phyloP scores from a whole-genome alignment of 2,113 vertebrate genomes.

The Pyxicephalus adspersus region DNA sequence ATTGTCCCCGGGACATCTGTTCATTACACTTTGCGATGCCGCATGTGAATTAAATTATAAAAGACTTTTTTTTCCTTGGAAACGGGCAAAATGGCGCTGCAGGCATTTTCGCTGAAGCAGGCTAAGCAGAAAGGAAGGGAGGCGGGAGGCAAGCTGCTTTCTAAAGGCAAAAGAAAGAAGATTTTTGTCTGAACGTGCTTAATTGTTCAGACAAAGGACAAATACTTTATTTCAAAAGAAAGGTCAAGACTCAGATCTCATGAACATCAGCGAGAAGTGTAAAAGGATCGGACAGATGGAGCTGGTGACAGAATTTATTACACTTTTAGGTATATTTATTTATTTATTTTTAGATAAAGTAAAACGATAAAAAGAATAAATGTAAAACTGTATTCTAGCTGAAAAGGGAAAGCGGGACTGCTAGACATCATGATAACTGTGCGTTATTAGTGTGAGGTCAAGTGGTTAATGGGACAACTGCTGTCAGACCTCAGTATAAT shows the following conservation, averaged over 20 bases:
- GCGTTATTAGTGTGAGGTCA: too few relatives aligned
- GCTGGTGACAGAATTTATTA: neutral
- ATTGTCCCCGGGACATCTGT: conserved; percentile 7
- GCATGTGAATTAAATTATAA: conserved; percentile 35
- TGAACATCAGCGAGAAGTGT: neutral
- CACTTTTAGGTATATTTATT: neutral
- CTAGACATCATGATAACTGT: too few relatives aligned
- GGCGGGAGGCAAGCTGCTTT: neutral
- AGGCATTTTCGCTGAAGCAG: neutral
- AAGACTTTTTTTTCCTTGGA: conserved; percentile 30
- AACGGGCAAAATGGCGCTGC: neutral
- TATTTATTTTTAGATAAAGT: too few relatives aligned
- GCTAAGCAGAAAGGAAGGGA: neutral
- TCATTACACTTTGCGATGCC: conserved; percentile 20
- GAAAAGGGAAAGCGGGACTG: too few relatives aligned
- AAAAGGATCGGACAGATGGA: conserved; percentile 21
- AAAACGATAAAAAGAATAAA: too few relatives aligned
- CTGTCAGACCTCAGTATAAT: too few relatives aligned
- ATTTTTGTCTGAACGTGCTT: conserved; percentile 10
- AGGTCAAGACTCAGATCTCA: conserved; percentile 32
- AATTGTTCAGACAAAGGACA: conserved; percentile 54
- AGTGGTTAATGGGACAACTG: too few relatives aligned
- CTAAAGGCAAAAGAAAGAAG: neutral
- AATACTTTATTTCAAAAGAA: conserved; percentile 24
- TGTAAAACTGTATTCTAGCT: too few relatives aligned